Conservation (phyloP, 2,888 invertebrate genomes). For the Drosophila mayaguana region DNA sequence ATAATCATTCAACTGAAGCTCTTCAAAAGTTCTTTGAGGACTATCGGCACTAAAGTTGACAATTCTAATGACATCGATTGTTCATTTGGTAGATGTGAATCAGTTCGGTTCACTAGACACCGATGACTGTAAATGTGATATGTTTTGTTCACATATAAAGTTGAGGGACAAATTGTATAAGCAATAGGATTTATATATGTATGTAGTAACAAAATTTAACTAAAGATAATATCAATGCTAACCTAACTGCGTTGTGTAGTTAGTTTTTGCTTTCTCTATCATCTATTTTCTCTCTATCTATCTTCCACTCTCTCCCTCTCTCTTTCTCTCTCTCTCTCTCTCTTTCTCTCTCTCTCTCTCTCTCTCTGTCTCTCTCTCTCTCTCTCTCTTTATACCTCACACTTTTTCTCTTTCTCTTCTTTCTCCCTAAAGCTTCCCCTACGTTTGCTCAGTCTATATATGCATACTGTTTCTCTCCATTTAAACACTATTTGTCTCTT, state of each 20-base stretch:
- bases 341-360: background rate
- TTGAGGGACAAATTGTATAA: too few relatives aligned
- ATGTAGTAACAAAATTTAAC: too few relatives aligned
- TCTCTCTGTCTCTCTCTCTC: too few relatives aligned
- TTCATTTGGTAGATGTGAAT: background rate
- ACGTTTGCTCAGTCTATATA: background rate
- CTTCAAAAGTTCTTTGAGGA: background rate
- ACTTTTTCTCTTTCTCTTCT: background rate
- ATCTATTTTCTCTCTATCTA: background rate
- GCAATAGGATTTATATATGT: too few relatives aligned
- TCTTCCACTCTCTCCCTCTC: background rate
- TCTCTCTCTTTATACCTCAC: background rate
- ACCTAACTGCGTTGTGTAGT: too few relatives aligned
- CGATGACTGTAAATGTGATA: too few relatives aligned
- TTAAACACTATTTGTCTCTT: background rate
- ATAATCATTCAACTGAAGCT: background rate
- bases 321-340: background rate
- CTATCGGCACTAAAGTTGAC: background rate
- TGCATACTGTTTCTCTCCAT: too few relatives aligned
- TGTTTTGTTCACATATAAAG: too few relatives aligned
- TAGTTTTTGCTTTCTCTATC: too few relatives aligned
- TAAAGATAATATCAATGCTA: too few relatives aligned
- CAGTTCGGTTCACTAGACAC: background rate
- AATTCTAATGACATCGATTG: background rate
- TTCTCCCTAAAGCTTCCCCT: background rate